Base-by-base conservation (phyloP, 1,140 invertebrate species). In the Bombus sylvicola region DNA sequence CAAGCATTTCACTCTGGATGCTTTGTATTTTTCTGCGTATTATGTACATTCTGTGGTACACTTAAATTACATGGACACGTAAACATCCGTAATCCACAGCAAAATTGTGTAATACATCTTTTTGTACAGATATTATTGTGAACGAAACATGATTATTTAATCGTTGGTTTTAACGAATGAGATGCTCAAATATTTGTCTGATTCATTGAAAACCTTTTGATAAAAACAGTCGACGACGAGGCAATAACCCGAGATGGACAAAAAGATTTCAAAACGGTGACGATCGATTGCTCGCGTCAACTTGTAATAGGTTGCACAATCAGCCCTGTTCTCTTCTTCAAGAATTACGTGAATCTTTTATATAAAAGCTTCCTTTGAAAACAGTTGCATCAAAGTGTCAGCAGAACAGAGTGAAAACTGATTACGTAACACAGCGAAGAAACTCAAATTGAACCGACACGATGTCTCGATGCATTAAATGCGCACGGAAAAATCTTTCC, bases 331-430 rank as follows among this genome's bases (percentile, higher is more conserved):
- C 39, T 69, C 43, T 28, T 77, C 74, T 41, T 77, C 62, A 8
- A 31, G 59, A 77, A 83, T 77, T 83, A 66, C 74, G 74, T 77
- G 81, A 83, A 83, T 77, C 74, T n/a, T 77, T 83, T 83, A 77
- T 77, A 47, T 77, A 83, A 83, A 77, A 53, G 43, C 34, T 57
- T 77, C 64, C 34, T 47, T 83, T 53, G 34, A 28, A 53, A 68
- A 64, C 39, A 59, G 57, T 75, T 83, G 37, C 53, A 77, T 83
- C 69, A 47, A 76, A 37, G 71, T 64, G 68, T 31, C 37, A 62
- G 41, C 41, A 39, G 69, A 53, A 28, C 37, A 37, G 4, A 77
- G 41, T 77, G 43, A 77, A 57, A 77, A 83, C 76, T 68, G n/a
- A 41, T 68, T 83, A 66, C 25, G 59, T n/a, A 83, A 76, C 37